These are phyloP conservation scores for Edolisoma coerulescens DNA, from an alignment of 2,113 vertebrate genomes.

Conservation along the genomic window DNA sequence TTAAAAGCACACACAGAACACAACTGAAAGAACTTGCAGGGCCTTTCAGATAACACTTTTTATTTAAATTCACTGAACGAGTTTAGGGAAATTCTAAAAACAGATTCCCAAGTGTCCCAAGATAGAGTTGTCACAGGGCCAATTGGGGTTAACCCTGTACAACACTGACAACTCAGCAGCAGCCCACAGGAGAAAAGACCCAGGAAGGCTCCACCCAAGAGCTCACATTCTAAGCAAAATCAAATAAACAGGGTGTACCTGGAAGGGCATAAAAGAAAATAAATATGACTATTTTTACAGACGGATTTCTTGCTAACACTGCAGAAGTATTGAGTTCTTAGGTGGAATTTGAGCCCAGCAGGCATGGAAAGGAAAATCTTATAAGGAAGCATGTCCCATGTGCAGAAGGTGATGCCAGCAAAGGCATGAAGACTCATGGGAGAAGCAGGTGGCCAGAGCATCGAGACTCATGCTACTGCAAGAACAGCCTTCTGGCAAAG, in stretches of 20 bases:
- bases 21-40: not conserved
- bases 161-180: not conserved
- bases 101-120: not conserved
- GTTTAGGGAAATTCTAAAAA: not conserved
- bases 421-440: not conserved
- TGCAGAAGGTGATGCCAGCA: not conserved
- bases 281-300: not conserved
- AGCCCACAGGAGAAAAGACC: not conserved
- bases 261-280: not conserved
- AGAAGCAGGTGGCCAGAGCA: not conserved
- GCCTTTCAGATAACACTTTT: not conserved
- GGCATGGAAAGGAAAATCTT: not conserved
- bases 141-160: not conserved
- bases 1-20: not conserved
- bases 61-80: not conserved
- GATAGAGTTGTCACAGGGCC: not conserved
- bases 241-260: not conserved
- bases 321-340: not conserved
- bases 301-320: not conserved
- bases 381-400: rapidly evolving
- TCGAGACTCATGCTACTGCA: not conserved
- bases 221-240: not conserved
- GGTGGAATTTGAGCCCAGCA: not conserved
- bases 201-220: not conserved
- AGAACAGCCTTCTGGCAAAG: not conserved